These are phyloP conservation scores for Drosophila rellima DNA, from an alignment of 2,888 invertebrate genomes.

Conservation along the genomic window DNA sequence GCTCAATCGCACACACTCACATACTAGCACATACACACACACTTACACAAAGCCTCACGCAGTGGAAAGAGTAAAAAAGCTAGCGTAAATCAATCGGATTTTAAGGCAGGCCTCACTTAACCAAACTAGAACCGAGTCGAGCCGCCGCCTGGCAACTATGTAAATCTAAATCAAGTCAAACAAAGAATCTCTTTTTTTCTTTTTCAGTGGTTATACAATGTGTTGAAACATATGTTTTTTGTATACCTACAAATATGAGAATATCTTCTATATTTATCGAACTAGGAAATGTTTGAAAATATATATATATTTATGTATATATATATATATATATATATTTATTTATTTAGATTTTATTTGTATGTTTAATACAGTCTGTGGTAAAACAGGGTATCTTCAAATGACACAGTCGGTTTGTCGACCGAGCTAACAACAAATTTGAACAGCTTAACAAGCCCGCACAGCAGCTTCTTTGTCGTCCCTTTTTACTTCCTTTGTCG, in stretches of 20 bases:
- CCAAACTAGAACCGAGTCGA: constrained; percentile 8
- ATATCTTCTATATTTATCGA: no score
- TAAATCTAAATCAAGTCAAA: constrained; percentile 25
- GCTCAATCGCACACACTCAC: constrained; percentile 32
- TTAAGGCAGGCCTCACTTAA: constrained; percentile 23
- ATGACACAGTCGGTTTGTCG: constrained; percentile 18
- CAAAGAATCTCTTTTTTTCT: not conserved
- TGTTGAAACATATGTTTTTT: no score
- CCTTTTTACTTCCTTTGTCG: not conserved
- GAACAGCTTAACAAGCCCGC: constrained; percentile 8
- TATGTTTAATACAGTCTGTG: no score
- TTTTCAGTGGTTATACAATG: no score
- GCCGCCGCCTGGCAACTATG: constrained; percentile 40
- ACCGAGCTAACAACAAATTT: constrained; percentile 9
- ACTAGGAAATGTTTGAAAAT: no score
- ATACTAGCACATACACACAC: constrained; percentile 21
- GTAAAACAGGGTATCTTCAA: not conserved
- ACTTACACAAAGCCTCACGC: constrained; percentile 11
- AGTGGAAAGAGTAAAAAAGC: constrained; percentile 14
- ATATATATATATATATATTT: not conserved
- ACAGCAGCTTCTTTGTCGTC: not conserved
- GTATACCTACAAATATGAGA: no score
- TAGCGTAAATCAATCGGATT: constrained; percentile 56
- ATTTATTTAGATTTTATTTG: not conserved
- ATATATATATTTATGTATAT: no score